Base-by-base conservation (phyloP, 2,888 invertebrate species). In the Campaea margaritaria region DNA sequence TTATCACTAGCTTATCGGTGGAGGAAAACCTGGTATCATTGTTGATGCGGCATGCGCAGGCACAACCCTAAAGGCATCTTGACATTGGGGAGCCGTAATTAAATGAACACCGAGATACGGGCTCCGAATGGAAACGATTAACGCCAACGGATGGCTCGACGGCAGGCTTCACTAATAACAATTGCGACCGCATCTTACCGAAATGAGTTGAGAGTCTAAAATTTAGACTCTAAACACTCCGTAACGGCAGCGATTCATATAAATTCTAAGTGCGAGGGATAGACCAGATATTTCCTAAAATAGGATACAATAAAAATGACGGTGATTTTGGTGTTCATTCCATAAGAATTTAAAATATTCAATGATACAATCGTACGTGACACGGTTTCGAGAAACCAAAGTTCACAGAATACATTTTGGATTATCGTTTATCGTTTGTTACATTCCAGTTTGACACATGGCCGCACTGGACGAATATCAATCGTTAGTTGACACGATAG, bases 21-120 rank as follows among this genome's bases (percentile, higher is more conserved):
- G n/a, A n/a, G n/a, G n/a, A n/a, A n/a, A 21, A 21, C 21, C 21
- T 21, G 21, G 21, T 21, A 21, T 21, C 21, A 21, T 3, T 21
- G n/a, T n/a, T n/a, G n/a, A n/a, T 21, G 5, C 3, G 21, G 14
- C 7, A 12, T 36, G 15, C 28, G 34, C 16, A 7, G 21, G 13
- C 28, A 0, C 44, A 61, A 42, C 60, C 60, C 60, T 61, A 48
- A 1, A 12, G 13, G 31, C 47, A 31, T 62, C 67, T 69, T 69
- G 64, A 64, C 66, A 70, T 64, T 64, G 68, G 67, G 67, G 21
- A 64, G 63, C 63, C 59, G 28, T 65, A 69, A 68, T 70, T 69
- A 72, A 67, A 70, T 67, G 65, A 70, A 53, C 62, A 62, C 60
- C 59, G 52, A 55, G 64, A 69, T 72, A 70, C 72, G 72, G 72